Evolutionary conservation across 2,888 invertebrate genomes (phyloP).

Genomic region (Minunthozetes semirufus): DNA sequence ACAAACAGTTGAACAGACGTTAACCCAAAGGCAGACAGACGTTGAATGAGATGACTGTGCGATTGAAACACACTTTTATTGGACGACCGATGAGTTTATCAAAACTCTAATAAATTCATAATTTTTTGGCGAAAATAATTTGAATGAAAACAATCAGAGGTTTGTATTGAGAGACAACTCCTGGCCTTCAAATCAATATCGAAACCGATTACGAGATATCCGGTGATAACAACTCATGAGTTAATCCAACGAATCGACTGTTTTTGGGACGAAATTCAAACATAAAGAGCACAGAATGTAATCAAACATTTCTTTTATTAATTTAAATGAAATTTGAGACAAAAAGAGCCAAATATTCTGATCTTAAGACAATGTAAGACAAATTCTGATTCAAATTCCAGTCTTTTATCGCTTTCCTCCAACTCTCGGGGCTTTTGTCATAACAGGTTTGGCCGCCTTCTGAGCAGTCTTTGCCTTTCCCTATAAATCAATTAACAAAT

Average conservation of each 20-base stretch:
- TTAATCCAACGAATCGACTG: background rate
- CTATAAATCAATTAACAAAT: slow-evolving; percentile 30
- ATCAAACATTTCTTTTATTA: background rate
- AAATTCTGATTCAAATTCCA: background rate
- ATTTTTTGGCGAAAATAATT: background rate
- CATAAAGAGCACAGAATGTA: background rate
- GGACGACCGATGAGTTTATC: background rate
- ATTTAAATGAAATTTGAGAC: background rate
- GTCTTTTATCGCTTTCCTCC: slow-evolving; percentile 88
- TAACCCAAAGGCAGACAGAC: background rate
- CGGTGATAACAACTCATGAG: background rate
- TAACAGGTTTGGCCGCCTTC: slow-evolving; percentile 80
- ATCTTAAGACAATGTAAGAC: background rate
- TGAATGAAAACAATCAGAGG: background rate
- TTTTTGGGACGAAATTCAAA: background rate
- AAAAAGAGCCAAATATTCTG: background rate
- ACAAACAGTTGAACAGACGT: background rate
- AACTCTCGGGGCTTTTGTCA: slow-evolving; percentile 83
- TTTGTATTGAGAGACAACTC: background rate
- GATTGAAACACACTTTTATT: background rate
- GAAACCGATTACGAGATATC: background rate
- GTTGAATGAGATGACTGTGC: background rate
- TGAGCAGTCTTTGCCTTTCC: slow-evolving; percentile 58
- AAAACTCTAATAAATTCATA: background rate
- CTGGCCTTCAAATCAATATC: background rate